Evolutionary conservation across 2,113 vertebrate genomes (phyloP).

Genomic region (Zingel zingel): DNA sequence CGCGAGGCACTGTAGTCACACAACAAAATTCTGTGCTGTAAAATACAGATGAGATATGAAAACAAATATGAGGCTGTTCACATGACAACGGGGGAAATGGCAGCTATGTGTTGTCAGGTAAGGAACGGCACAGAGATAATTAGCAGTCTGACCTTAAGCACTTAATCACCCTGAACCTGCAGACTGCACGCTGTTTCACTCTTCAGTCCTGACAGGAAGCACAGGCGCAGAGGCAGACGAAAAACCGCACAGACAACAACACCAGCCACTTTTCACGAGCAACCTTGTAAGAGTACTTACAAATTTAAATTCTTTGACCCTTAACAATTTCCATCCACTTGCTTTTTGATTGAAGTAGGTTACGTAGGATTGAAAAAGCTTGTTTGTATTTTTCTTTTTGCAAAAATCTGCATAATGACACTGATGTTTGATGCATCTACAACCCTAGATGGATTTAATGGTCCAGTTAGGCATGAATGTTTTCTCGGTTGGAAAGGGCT

Average conservation of each 20-base stretch:
- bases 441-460: conserved; percentile 43
- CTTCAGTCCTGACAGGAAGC: conserved; percentile 53
- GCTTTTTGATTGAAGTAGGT: conserved; percentile 56
- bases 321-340: conserved; percentile 33
- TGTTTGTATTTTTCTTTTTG: conserved; percentile 40
- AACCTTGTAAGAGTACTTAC: conserved; percentile 64
- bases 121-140: conserved; percentile 75
- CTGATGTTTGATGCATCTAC: conserved; percentile 28
- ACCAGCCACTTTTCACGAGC: conserved; percentile 47
- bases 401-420: conserved; percentile 30
- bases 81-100: conserved; percentile 71
- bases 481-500: conserved; percentile 25
- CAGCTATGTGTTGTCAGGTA: conserved; percentile 72
- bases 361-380: conserved; percentile 46
- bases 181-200: conserved; percentile 65
- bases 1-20: background rate
- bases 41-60: conserved; percentile 46
- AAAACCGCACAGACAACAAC: conserved; percentile 51
- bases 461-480: conserved; percentile 34
- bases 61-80: conserved; percentile 67
- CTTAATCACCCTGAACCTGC: conserved; percentile 80
- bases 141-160: conserved; percentile 82
- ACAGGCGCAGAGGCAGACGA: conserved; percentile 24
- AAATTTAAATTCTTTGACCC: conserved; percentile 69
- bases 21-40: background rate